Evolutionary conservation across 2,888 invertebrate genomes (phyloP).

Genomic region (Leuctra nigra): DNA sequence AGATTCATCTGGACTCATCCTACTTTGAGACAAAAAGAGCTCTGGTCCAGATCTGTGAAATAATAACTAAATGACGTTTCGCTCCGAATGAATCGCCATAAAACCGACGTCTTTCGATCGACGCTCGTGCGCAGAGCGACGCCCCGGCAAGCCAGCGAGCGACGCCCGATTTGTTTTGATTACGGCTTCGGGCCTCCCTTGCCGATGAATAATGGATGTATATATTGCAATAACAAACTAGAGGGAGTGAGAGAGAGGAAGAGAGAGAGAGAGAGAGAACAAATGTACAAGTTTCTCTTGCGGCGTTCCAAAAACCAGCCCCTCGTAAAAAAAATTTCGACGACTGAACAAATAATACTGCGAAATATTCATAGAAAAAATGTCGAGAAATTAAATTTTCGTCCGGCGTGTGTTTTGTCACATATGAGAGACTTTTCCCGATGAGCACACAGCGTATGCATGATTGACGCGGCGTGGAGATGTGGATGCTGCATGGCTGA

Average conservation of each 20-base stretch:
- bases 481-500: too few species aligned
- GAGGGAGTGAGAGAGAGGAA: constrained; percentile 21
- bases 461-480: too few species aligned
- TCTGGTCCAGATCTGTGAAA: too few species aligned
- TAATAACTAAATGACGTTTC: too few species aligned
- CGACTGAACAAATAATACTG: constrained; percentile 30
- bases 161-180: constrained; percentile 32
- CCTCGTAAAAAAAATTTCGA: constrained; percentile 14
- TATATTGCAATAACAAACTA: constrained; percentile 31
- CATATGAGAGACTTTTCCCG: too few species aligned
- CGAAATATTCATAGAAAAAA: constrained; percentile 28
- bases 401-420: constrained; percentile 6
- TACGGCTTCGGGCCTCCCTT: constrained; percentile 29
- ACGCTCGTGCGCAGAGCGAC: constrained; percentile 11
- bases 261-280: constrained; percentile 7
- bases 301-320: too few species aligned
- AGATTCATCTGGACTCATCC: too few species aligned
- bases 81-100: too few species aligned
- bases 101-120: not conserved
- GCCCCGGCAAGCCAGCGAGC: too few species aligned
- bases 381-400: constrained; percentile 29
- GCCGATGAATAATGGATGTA: constrained; percentile 32
- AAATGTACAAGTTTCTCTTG: not conserved
- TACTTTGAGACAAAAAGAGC: too few species aligned
- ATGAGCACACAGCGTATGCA: too few species aligned